These are phyloP conservation scores for Motacilla alba DNA, from an alignment of 2,113 vertebrate genomes.

Conservation along the genomic window DNA sequence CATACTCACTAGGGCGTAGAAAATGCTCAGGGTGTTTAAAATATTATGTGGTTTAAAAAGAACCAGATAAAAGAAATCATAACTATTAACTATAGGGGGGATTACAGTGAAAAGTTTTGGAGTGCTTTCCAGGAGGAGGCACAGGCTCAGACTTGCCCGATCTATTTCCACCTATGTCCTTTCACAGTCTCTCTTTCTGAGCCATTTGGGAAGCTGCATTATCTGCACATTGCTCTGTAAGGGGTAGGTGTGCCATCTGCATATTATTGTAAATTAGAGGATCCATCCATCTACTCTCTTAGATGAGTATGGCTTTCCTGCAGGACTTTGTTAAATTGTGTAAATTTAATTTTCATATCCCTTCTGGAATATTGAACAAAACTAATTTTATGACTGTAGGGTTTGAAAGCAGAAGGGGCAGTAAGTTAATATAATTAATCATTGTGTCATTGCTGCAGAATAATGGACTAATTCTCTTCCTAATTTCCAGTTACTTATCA, in stretches of 20 bases:
- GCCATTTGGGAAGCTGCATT: constrained; percentile 4
- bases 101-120: background rate
- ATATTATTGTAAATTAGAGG: constrained; percentile 26
- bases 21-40: background rate
- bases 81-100: background rate
- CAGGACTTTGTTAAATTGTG: constrained; percentile 52
- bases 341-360: constrained; percentile 61
- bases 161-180: background rate
- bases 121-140: background rate
- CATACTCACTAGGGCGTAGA: background rate
- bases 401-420: constrained; percentile 56
- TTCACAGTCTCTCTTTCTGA: background rate
- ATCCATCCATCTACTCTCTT: constrained; percentile 32
- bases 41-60: background rate
- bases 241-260: constrained; percentile 1
- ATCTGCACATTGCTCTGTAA: background rate
- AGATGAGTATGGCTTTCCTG: constrained; percentile 43
- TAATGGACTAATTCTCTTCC: constrained; percentile 55
- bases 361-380: constrained; percentile 55
- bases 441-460: constrained; percentile 57
- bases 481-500: constrained; percentile 60
- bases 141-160: background rate
- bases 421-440: constrained; percentile 66
- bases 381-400: constrained; percentile 57
- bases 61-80: background rate